A percentile compares a stretch with the other conserved stretches of the same genome.
These are phyloP conservation scores for Danio albolineatus DNA, from an alignment of 2,797 vertebrate genomes.

Conservation along the genomic window DNA sequence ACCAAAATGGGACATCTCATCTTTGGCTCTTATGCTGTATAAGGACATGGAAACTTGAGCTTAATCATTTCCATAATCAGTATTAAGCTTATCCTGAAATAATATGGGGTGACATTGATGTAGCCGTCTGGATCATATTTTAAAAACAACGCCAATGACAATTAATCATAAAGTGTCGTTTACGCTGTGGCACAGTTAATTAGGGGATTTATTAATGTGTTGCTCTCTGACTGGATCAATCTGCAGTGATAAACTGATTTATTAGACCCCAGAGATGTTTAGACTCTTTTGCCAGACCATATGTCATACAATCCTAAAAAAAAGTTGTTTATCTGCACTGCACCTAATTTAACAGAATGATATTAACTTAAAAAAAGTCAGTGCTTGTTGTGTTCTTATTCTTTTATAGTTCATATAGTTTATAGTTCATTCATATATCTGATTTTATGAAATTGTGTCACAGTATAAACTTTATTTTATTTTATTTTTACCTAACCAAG, in stretches of 20 bases:
- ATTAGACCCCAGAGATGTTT: conserved; percentile 25
- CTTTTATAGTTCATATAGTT: no score
- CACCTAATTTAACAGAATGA: background rate
- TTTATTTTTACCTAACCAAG: no score
- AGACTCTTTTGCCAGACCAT: conserved; percentile 7
- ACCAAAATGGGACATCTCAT: no score
- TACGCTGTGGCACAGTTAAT: conserved; percentile 2
- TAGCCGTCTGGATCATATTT: background rate
- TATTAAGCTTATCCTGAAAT: background rate
- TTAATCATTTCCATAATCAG: background rate
- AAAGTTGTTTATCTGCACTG: background rate
- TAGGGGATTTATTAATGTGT: conserved; percentile 22
- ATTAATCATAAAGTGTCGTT: conserved; percentile 14
- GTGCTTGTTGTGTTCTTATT: background rate
- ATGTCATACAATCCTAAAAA: background rate
- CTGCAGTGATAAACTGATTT: conserved; percentile 22
- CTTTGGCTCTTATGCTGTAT: background rate
- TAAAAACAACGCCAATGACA: conserved; percentile 10
- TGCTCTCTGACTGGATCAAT: conserved; percentile 37
- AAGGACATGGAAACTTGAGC: no score
- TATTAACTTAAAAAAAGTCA: background rate
- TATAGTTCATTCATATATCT: background rate
- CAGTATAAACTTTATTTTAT: background rate
- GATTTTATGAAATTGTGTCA: background rate
- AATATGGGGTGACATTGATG: conserved; percentile 3